phyloP scores from a whole-genome alignment of 2,888 invertebrate species.

The Chesias legatella region DNA sequence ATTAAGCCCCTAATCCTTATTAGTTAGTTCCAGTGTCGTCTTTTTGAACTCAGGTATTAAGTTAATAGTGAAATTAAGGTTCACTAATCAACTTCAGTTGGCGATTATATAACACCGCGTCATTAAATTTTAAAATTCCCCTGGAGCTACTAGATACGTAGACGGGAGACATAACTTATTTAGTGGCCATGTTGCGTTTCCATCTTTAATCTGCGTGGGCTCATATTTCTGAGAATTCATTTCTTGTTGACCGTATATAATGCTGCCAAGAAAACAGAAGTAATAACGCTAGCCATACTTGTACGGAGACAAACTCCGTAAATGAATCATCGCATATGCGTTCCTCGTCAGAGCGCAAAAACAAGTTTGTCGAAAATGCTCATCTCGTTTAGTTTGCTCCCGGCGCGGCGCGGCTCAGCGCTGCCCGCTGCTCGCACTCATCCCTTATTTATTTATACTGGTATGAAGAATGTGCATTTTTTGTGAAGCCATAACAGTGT shows the following conservation, averaged over 20 bases:
- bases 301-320: slow-evolving; percentile 72
- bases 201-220: slow-evolving; percentile 78
- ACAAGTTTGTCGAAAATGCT: slow-evolving; percentile 78
- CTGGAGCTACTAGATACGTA: slow-evolving; percentile 58
- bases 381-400: slow-evolving; percentile 60
- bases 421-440: slow-evolving; percentile 61
- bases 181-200: slow-evolving; percentile 74
- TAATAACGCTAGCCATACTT: slow-evolving; percentile 75
- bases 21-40: no score
- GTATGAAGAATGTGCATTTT: slow-evolving; percentile 73
- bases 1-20: no score
- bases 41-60: no score
- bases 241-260: slow-evolving; percentile 73
- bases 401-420: slow-evolving; percentile 44
- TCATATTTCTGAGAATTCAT: slow-evolving; percentile 77
- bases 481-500: slow-evolving; percentile 65
- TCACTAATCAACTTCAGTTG: background rate
- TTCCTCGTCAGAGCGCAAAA: slow-evolving; percentile 72
- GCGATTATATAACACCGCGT: slow-evolving; percentile 44
- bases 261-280: slow-evolving; percentile 76
- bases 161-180: slow-evolving; percentile 72
- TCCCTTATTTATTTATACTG: slow-evolving; percentile 79
- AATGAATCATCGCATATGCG: slow-evolving; percentile 79
- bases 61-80: no score
- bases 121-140: slow-evolving; percentile 53